Evolutionary conservation across 2,888 invertebrate species (phyloP), one percentile per base, ranked within the genome.

Genomic region (Isoperla grammatica): DNA sequence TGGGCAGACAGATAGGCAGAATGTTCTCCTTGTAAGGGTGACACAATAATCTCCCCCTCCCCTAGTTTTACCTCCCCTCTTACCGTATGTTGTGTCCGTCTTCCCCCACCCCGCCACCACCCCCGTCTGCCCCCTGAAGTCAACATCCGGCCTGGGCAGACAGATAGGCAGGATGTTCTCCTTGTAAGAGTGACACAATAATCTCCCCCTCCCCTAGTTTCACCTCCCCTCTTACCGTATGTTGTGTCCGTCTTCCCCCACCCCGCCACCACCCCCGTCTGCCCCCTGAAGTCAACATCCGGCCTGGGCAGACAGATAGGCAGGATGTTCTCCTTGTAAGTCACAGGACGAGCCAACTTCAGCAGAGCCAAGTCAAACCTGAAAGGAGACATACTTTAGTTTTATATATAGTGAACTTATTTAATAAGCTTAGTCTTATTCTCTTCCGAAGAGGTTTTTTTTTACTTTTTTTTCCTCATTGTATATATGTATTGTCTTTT

Each of bases 21-120:
- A 91, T 89, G 69, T 90, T 87, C 37, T 76, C 80, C n/a, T n/a
- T n/a, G n/a, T n/a, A n/a, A n/a, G n/a, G n/a, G n/a, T n/a, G n/a
- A n/a, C n/a, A n/a, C n/a, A n/a, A n/a, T n/a, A n/a, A n/a, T n/a
- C n/a, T n/a, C n/a, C n/a, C n/a, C n/a, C n/a, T n/a, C n/a, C n/a
- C n/a, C n/a, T n/a, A n/a, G n/a, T n/a, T n/a, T n/a, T n/a, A n/a
- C n/a, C 23, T 46, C 42, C 12, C 20, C 35, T 5, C 11, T 68
- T 69, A 75, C 76, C 74, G 61, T 74, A 74, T 12, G 73, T 74
- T 23, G 74, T 72, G 64, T 87, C 87, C 1, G 88, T 87, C 73
- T 90, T 90, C 1, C 90, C 90, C 90, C 90, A 91, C 0, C 90
- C 90, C 0, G 90, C 90, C 0, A 90, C 88, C 1, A 84, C 76